These are phyloP conservation scores for Rhabditoides inermis DNA, from an alignment of 2,888 invertebrate genomes.

Conservation along the genomic window DNA sequence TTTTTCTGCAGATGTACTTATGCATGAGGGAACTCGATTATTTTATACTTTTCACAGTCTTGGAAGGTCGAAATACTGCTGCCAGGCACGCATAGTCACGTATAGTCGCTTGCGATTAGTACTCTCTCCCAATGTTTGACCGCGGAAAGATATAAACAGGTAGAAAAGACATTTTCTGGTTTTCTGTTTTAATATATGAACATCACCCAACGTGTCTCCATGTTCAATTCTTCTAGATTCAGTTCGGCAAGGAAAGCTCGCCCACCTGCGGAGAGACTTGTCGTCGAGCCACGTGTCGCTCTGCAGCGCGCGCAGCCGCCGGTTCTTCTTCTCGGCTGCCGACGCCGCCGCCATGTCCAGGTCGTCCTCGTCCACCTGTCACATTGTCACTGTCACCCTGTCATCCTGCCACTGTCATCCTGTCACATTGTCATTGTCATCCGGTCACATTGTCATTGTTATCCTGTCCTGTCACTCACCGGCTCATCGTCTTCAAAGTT, in stretches of 20 bases:
- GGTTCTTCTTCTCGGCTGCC: conserved; percentile 43
- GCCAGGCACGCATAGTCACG: no score
- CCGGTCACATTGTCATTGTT: neutral
- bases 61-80: no score
- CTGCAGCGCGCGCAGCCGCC: conserved; percentile 38
- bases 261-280: conserved; percentile 17
- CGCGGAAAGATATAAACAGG: no score
- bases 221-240: neutral
- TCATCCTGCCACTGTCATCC: neutral
- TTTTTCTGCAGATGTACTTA: no score
- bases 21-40: no score
- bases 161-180: no score
- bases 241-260: neutral
- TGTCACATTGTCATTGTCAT: neutral
- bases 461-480: conserved; percentile 1
- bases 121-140: no score
- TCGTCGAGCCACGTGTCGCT: conserved; percentile 43
- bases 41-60: no score
- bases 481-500: conserved; percentile 44
- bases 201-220: neutral
- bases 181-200: neutral
- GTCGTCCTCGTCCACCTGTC: conserved; percentile 19
- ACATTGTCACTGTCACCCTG: neutral
- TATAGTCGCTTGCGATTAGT: no score
- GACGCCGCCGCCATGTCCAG: conserved; percentile 42